Percentiles rank a stretch among this genome's conserved stretches.
Evolutionary conservation across 2,113 vertebrate genomes (phyloP).

Genomic region (Myrmecobius fasciatus): DNA sequence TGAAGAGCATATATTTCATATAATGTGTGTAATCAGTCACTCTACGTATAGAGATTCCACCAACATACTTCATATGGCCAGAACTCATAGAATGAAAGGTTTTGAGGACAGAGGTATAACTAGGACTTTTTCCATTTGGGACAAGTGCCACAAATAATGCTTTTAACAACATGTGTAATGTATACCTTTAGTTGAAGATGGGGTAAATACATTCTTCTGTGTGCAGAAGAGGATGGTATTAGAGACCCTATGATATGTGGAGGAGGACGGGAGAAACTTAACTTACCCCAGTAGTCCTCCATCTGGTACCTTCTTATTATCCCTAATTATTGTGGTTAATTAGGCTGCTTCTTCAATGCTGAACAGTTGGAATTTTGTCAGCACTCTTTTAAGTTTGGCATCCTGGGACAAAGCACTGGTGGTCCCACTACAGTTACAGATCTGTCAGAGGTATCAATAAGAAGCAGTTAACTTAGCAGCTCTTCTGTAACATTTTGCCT

Average conservation of each 20-base stretch:
- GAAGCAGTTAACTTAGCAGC: neutral
- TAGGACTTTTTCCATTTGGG: neutral
- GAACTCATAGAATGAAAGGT: neutral
- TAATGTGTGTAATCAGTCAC: neutral
- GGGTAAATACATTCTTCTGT: neutral
- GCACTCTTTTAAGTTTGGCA: neutral
- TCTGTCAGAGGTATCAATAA: neutral
- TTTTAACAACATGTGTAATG: neutral
- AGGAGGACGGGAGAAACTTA: neutral
- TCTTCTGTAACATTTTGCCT: neutral
- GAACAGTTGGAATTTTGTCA: neutral
- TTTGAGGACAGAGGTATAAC: neutral
- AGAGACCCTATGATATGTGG: neutral
- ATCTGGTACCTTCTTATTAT: neutral
- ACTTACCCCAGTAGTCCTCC: neutral
- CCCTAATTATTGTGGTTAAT: neutral
- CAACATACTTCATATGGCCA: neutral
- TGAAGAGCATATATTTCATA: neutral
- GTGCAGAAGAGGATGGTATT: neutral
- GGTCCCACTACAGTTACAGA: neutral
- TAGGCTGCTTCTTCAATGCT: neutral
- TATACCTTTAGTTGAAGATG: neutral
- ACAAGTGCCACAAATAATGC: neutral
- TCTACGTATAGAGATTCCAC: neutral
- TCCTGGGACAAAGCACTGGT: neutral